Conservation (phyloP, 2,888 invertebrate genomes). For the Caenorhabditis sp. region DNA sequence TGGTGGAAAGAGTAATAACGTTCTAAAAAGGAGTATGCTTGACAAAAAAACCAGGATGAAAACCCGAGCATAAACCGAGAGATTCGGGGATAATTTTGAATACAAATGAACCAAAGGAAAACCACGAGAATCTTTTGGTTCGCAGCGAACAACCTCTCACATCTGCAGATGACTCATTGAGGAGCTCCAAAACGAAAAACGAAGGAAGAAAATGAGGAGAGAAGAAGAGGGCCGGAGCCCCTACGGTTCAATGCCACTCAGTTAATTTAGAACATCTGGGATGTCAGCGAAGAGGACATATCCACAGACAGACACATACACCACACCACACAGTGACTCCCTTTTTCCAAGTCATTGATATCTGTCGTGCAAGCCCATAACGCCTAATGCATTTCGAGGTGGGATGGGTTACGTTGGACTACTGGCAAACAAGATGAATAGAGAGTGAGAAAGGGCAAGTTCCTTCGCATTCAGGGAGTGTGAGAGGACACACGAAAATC, state of each 20-base stretch:
- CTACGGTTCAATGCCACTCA: constrained; percentile 28
- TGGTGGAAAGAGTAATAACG: neutral
- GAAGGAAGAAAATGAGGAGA: constrained; percentile 17
- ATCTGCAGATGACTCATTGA: constrained; percentile 59
- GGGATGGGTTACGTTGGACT: constrained; percentile 40
- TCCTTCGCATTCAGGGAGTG: constrained; percentile 38
- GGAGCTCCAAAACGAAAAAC: constrained; percentile 25
- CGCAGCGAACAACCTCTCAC: constrained; percentile 29
- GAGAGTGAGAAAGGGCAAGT: constrained; percentile 47
- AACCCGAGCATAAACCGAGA: constrained; percentile 14
- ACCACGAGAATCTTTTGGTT: constrained; percentile 1
- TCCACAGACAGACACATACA: constrained; percentile 11
- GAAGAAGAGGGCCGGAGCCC: neutral
- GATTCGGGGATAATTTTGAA: neutral
- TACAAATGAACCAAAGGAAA: constrained; percentile 3
- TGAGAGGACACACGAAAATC: constrained; percentile 27
- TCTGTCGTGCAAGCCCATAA: constrained; percentile 58
- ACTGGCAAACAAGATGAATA: constrained; percentile 38
- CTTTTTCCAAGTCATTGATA: constrained; percentile 56
- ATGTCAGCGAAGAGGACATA: constrained; percentile 23
- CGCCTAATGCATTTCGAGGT: constrained; percentile 51
- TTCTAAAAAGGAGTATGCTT: neutral
- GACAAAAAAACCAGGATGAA: neutral
- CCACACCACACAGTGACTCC: neutral
- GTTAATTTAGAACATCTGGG: constrained; percentile 63